phyloP scores from a whole-genome alignment of 2,888 invertebrate genomes.

The Crocallis elinguaria region DNA sequence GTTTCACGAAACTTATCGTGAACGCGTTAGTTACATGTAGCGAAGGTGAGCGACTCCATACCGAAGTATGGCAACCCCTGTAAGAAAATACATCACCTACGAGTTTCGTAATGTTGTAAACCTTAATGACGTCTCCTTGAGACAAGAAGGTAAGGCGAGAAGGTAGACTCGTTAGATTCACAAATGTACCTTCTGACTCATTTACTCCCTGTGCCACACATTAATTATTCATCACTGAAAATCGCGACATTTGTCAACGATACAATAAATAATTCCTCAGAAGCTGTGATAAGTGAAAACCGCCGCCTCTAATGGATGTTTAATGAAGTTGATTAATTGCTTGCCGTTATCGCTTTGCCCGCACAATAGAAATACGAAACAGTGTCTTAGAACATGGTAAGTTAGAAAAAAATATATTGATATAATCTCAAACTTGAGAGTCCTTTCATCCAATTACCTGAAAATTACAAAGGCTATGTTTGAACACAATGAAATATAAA shows the following conservation, averaged over 20 bases:
- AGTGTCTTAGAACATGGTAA: slow-evolving; percentile 1
- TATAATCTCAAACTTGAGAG: no score
- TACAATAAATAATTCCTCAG: slow-evolving; percentile 21
- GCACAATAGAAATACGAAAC: slow-evolving; percentile 10
- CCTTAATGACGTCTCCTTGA: no score
- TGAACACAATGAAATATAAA: no score
- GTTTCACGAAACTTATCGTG: no score
- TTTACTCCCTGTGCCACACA: background rate
- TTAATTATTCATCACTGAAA: slow-evolving; percentile 1
- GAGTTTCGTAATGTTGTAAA: no score
- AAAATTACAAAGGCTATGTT: no score
- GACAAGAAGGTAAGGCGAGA: background rate
- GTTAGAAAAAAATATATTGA: no score
- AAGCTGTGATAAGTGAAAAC: slow-evolving; percentile 25
- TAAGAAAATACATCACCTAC: no score
- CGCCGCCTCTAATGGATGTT: slow-evolving; percentile 34
- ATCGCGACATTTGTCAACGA: slow-evolving; percentile 14
- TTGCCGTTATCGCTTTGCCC: slow-evolving; percentile 41
- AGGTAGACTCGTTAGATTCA: background rate
- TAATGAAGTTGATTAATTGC: slow-evolving; percentile 54
- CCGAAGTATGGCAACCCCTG: no score
- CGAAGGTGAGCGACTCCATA: no score
- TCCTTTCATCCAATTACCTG: no score
- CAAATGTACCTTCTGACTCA: background rate
- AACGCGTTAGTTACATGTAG: no score